Percentiles rank a stretch among this genome's conserved stretches.
phyloP scores from a whole-genome alignment of 2,888 invertebrate genomes.

The Notodromas monacha region DNA sequence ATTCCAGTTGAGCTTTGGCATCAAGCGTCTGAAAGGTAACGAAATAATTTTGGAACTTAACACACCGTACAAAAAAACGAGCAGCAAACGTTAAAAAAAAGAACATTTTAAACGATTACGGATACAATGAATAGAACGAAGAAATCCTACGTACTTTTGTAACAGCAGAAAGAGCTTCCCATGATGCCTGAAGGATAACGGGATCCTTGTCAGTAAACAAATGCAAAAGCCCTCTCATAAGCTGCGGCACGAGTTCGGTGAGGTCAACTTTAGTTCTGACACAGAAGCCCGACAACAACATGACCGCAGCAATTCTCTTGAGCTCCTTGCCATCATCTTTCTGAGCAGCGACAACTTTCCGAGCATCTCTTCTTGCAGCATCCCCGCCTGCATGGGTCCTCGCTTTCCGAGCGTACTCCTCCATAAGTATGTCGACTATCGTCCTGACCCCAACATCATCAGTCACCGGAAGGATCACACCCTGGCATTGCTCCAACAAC shows the following conservation, averaged over 20 bases:
- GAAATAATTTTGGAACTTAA: slow-evolving; percentile 9
- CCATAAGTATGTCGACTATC: slow-evolving; percentile 52
- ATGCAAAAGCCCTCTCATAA: slow-evolving; percentile 52
- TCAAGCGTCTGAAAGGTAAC: slow-evolving; percentile 29
- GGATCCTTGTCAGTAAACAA: slow-evolving; percentile 48
- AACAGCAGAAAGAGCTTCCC: slow-evolving; percentile 67
- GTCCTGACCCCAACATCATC: slow-evolving; percentile 49
- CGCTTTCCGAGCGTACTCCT: too few relatives aligned
- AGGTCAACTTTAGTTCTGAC: slow-evolving; percentile 60
- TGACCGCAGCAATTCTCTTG: slow-evolving; percentile 43
- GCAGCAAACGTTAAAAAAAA: too few relatives aligned
- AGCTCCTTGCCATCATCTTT: slow-evolving; percentile 15
- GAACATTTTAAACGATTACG: slow-evolving; percentile 8
- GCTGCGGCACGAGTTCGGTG: slow-evolving; percentile 48
- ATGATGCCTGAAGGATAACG: slow-evolving; percentile 46
- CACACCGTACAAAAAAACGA: too few relatives aligned
- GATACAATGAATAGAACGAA: neutral
- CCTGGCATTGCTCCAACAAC: slow-evolving; percentile 66
- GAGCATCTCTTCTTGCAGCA: neutral
- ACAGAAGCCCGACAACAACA: slow-evolving; percentile 62
- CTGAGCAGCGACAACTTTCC: neutral
- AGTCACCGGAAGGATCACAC: slow-evolving; percentile 59
- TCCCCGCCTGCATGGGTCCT: slow-evolving; percentile 21
- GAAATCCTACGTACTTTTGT: slow-evolving; percentile 29
- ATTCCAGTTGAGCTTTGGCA: slow-evolving; percentile 44